phyloP scores from a whole-genome alignment of 1,140 invertebrate species.

The Bombus breviceps region DNA sequence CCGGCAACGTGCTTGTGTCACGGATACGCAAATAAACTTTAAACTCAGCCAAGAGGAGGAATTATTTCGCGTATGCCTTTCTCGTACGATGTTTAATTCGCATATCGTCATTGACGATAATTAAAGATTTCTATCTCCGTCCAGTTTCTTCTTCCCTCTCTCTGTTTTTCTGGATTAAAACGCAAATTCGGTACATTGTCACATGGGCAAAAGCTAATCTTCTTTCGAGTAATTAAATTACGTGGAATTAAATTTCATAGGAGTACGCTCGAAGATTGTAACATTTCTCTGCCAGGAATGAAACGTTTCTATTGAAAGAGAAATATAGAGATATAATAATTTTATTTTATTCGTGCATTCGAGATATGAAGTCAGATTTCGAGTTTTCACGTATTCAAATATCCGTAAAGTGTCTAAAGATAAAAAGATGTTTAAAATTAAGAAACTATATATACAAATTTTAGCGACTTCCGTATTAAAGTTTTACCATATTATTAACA shows the following conservation, averaged over 20 bases:
- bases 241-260: conserved; percentile 1
- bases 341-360: background rate
- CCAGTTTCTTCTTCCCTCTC: too few species aligned
- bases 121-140: conserved; percentile 36
- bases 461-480: too few species aligned
- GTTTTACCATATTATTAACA: too few species aligned
- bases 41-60: background rate
- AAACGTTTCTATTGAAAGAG: background rate
- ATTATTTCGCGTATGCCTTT: conserved; percentile 29
- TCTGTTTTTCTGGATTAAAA: background rate
- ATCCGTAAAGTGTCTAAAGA: too few species aligned
- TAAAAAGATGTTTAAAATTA: too few species aligned
- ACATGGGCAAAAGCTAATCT: background rate
- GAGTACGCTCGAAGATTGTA: background rate
- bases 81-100: conserved; percentile 34
- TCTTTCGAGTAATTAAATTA: background rate
- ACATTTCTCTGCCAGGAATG: background rate
- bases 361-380: background rate
- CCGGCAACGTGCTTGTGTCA: conserved; percentile 28
- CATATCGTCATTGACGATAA: conserved; percentile 43
- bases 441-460: too few species aligned
- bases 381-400: background rate
- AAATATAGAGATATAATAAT: background rate
- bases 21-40: conserved; percentile 48
- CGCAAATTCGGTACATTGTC: background rate